Percentiles rank a stretch among this genome's conserved stretches.
phyloP scores from a whole-genome alignment of 2,797 vertebrate species.

The Neosalanx taihuensis region DNA sequence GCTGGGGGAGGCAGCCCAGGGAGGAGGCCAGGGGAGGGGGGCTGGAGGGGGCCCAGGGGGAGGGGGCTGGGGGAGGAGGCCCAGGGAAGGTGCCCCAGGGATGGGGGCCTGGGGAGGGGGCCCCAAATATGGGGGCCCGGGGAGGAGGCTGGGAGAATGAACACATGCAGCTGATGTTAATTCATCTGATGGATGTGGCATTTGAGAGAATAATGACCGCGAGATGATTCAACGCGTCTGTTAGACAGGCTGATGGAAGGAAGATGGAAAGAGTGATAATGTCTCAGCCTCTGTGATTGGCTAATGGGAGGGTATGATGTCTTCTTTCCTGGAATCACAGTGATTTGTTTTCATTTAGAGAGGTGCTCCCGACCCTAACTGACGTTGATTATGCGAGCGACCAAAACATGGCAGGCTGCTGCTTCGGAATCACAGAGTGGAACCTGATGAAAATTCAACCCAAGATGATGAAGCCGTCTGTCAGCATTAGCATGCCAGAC shows the following conservation, averaged over 20 bases:
- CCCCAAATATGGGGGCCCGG: conserved; percentile 2
- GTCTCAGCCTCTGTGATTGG: conserved; percentile 32
- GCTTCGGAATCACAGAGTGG: conserved; percentile 28
- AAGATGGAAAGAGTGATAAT: conserved; percentile 41
- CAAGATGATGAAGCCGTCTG: not conserved
- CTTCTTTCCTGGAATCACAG: conserved; percentile 3
- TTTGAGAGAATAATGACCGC: conserved; percentile 40
- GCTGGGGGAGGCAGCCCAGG: too few species aligned
- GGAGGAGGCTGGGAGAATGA: not conserved
- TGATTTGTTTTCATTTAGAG: conserved; percentile 44
- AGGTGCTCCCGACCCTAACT: conserved; percentile 45
- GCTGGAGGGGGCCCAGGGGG: too few species aligned
- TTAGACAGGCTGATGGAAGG: conserved; percentile 45
- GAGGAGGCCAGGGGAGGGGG: too few species aligned
- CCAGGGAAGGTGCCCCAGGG: conserved; percentile 5
- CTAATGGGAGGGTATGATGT: conserved; percentile 35
- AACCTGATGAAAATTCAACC: conserved; percentile 17
- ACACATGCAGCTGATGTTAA: conserved; percentile 19
- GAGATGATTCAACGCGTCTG: conserved; percentile 40
- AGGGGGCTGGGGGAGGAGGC: not conserved
- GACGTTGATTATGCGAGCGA: conserved; percentile 39
- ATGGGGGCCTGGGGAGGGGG: not conserved
- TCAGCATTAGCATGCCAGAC: not conserved
- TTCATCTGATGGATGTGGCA: conserved; percentile 24
- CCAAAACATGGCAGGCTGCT: conserved; percentile 22